phyloP scores from a whole-genome alignment of 2,797 vertebrate species.

The Tinamus major region DNA sequence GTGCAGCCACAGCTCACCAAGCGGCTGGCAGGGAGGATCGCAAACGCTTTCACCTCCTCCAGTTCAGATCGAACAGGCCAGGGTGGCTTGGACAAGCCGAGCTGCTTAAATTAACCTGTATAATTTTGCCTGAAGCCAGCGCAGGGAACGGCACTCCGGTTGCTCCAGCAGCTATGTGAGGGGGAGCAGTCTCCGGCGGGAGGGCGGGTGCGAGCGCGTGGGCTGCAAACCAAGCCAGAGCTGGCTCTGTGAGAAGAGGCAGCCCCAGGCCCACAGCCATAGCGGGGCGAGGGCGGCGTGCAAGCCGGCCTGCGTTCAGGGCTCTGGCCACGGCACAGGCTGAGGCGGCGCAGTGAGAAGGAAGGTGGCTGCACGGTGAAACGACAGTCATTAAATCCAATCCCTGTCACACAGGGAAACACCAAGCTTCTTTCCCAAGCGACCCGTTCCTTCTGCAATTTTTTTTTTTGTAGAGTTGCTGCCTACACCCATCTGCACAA shows the following conservation, averaged over 20 bases:
- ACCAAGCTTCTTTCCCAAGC: slow-evolving; percentile 23
- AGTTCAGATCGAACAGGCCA: background rate
- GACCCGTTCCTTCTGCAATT: slow-evolving; percentile 10
- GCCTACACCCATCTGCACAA: background rate
- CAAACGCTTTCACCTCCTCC: background rate
- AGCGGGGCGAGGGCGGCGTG: no score
- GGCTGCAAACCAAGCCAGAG: background rate
- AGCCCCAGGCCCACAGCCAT: background rate
- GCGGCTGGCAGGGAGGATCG: background rate
- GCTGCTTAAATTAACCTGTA: background rate
- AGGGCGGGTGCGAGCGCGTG: background rate
- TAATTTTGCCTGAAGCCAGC: background rate
- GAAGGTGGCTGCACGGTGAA: background rate
- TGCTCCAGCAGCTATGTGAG: background rate
- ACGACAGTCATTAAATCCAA: background rate
- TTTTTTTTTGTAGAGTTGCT: slow-evolving; percentile 41
- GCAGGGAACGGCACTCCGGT: background rate
- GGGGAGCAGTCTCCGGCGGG: background rate
- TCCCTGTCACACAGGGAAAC: slow-evolving; percentile 41
- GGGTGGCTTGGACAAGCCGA: background rate
- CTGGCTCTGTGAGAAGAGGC: background rate
- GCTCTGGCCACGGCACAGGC: background rate
- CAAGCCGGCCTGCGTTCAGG: background rate
- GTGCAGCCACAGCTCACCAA: fast-evolving
- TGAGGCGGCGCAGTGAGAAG: background rate